These are phyloP conservation scores for Rotaria magnacalcarata DNA, from an alignment of 2,888 invertebrate genomes.

Conservation along the genomic window DNA sequence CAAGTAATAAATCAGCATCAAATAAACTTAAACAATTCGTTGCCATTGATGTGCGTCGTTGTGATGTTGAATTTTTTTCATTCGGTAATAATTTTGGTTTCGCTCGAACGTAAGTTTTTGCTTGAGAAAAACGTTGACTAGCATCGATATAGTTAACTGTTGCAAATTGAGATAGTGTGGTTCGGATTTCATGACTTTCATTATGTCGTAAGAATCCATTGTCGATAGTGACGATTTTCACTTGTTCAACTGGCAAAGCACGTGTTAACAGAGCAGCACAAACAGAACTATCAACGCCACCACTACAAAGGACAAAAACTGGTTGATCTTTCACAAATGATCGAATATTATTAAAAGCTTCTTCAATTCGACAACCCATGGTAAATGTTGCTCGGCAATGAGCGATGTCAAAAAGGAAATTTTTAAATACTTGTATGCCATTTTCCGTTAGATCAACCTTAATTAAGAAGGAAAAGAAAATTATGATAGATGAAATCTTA, in stretches of 20 bases:
- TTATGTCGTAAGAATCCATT: conserved; percentile 14
- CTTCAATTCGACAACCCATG: conserved; percentile 14
- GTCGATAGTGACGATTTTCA: neutral
- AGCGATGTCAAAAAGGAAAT: conserved; percentile 86
- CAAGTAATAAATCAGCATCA: conserved; percentile 33
- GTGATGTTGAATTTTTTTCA: neutral
- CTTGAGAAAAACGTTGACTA: conserved; percentile 18
- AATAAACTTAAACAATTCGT: neutral
- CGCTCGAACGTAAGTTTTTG: neutral
- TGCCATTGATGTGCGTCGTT: neutral
- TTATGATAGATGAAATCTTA: no score
- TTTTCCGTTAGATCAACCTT: conserved; percentile 69
- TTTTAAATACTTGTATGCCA: conserved; percentile 82
- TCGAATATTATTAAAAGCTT: neutral
- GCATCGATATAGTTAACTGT: conserved; percentile 10
- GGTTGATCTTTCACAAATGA: neutral
- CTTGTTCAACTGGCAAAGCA: neutral
- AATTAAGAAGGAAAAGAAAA: conserved; percentile 40
- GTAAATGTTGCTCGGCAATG: conserved; percentile 68
- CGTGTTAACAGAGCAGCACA: conserved; percentile 20
- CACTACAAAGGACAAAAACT: conserved; percentile 67
- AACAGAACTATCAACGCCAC: conserved; percentile 97
- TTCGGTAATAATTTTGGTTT: neutral
- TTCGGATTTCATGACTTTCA: conserved; percentile 2
- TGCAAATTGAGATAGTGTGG: neutral